Conservation (phyloP, 1,140 invertebrate genomes). For the Watersipora subatra region DNA sequence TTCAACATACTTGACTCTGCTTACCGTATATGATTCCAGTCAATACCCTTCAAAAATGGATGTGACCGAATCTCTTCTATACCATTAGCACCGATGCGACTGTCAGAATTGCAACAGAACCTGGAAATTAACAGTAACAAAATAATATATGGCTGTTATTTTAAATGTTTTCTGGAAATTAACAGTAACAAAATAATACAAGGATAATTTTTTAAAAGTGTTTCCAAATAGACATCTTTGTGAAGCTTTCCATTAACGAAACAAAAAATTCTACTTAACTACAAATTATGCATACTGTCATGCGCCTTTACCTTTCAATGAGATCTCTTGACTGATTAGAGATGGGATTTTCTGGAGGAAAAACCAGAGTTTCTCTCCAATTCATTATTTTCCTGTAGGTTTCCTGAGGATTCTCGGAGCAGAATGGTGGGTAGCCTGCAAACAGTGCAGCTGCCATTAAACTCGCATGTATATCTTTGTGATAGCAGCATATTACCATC, state of each 20-base stretch:
- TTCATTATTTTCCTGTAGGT: conserved; percentile 99
- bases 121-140: conserved; percentile 32
- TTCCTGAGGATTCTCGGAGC: conserved; percentile 97
- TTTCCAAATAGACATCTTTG: too few species aligned
- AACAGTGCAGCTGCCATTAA: conserved; percentile 15
- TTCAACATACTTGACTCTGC: background rate
- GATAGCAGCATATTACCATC: too few species aligned
- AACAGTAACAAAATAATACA: too few species aligned
- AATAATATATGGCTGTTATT: too few species aligned
- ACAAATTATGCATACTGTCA: too few species aligned
- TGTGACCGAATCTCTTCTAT: conserved; percentile 72
- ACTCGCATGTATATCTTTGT: too few species aligned
- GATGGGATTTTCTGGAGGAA: conserved; percentile 97
- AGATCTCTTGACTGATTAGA: conserved; percentile 59
- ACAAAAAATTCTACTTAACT: too few species aligned
- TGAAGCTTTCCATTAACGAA: too few species aligned
- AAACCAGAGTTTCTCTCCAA: conserved; percentile 92
- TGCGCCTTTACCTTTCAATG: conserved; percentile 40
- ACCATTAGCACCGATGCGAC: conserved; percentile 50
- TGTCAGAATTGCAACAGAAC: conserved; percentile 89
- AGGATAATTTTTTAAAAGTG: too few species aligned
- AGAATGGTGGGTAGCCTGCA: conserved; percentile 91
- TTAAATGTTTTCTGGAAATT: too few species aligned
- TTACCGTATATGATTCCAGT: conserved; percentile 74
- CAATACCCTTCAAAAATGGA: conserved; percentile 77